Conservation (phyloP, 2,888 invertebrate genomes). For the Drosophila acutilabella region DNA sequence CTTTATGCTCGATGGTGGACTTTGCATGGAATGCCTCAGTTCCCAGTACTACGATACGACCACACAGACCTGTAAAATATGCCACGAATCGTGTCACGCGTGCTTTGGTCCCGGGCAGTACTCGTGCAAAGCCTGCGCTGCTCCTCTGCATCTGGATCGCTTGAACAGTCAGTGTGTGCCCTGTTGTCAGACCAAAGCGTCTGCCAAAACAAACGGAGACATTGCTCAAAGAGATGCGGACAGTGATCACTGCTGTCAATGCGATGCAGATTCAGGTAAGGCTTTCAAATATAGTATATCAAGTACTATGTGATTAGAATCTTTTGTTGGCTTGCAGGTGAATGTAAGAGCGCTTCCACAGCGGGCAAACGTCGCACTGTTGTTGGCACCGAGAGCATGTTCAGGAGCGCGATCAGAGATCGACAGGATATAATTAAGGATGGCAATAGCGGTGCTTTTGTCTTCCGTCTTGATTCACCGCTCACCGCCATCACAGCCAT, state of each 20-base stretch:
- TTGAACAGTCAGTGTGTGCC: constrained; percentile 91
- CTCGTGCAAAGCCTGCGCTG: constrained; percentile 89
- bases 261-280: constrained; percentile 62
- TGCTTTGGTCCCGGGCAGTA: constrained; percentile 90
- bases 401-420: constrained; percentile 33
- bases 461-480: constrained; percentile 84
- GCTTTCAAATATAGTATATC: too few species aligned
- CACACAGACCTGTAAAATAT: constrained; percentile 89
- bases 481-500: constrained; percentile 89
- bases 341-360: constrained; percentile 90
- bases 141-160: constrained; percentile 89
- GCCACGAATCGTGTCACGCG: constrained; percentile 88
- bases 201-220: constrained; percentile 85
- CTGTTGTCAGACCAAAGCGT: constrained; percentile 86
- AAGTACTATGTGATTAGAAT: neutral
- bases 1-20: constrained; percentile 90
- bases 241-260: constrained; percentile 49
- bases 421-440: constrained; percentile 5
- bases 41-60: constrained; percentile 90
- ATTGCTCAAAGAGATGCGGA: constrained; percentile 87
- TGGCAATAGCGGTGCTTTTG: constrained; percentile 70
- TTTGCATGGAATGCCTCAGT: constrained; percentile 91
- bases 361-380: constrained; percentile 90
- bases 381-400: constrained; percentile 50
- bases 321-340: constrained; percentile 86